Evolutionary conservation across 2,113 vertebrate genomes (phyloP).

Genomic region (Dunckerocampus dactyliophorus): DNA sequence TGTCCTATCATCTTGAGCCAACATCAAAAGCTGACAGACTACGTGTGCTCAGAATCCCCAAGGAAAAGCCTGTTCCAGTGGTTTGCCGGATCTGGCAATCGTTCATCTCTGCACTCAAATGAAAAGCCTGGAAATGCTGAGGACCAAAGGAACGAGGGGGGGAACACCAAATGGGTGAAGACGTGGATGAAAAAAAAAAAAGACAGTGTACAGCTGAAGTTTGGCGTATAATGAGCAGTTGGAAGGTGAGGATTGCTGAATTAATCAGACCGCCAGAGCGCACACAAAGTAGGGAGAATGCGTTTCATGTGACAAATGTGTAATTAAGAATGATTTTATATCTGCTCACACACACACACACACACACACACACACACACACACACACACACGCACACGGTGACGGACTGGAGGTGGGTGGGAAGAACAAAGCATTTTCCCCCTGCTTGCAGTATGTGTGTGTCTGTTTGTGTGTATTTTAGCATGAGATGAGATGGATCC

Average conservation of each 20-base stretch:
- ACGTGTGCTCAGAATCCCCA: conserved; percentile 57
- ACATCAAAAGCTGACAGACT: conserved; percentile 51
- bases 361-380: neutral
- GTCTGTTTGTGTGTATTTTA: conserved; percentile 36
- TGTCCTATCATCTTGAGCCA: conserved; percentile 61
- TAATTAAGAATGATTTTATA: conserved; percentile 77
- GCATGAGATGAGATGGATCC: conserved; percentile 54
- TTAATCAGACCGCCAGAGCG: conserved; percentile 69
- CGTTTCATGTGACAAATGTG: conserved; percentile 77
- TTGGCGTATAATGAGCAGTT: conserved; percentile 70
- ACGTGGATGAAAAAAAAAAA: conserved; percentile 62
- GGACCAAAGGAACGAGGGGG: conserved; percentile 51
- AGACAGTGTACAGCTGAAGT: conserved; percentile 61
- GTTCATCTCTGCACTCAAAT: conserved; percentile 58
- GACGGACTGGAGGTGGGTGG: conserved; percentile 59
- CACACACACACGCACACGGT: conserved; percentile 19
- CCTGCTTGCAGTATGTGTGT: conserved; percentile 13
- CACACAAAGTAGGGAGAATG: conserved; percentile 62
- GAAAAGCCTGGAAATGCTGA: conserved; percentile 60
- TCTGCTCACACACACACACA: conserved; percentile 10
- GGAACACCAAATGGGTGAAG: conserved; percentile 47
- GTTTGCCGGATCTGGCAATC: conserved; percentile 55
- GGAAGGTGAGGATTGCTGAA: conserved; percentile 63
- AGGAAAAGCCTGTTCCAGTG: conserved; percentile 49
- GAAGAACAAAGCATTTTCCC: conserved; percentile 58